Conservation (phyloP, 2,888 invertebrate genomes). For the Caenorhabditis virilis region DNA sequence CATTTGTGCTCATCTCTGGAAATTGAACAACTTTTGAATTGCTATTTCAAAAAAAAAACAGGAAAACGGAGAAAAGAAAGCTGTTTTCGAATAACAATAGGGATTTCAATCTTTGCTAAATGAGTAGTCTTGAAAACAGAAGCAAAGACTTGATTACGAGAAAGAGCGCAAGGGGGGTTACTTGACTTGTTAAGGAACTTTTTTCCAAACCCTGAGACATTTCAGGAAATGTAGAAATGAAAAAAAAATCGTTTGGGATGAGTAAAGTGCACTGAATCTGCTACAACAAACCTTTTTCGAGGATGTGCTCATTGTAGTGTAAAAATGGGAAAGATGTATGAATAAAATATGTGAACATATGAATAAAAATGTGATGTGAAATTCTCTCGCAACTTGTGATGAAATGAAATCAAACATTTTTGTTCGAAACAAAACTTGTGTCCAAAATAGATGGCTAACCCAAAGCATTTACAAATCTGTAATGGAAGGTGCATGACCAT, state of each 20-base stretch:
- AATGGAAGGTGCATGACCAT: constrained; percentile 12
- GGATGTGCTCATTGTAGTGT: constrained; percentile 34
- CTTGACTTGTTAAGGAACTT: neutral
- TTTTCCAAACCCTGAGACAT: no score
- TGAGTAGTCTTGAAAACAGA: neutral
- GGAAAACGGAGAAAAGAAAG: neutral
- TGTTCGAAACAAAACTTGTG: no score
- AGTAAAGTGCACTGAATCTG: no score
- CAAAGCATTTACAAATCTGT: constrained; percentile 8
- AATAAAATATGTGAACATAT: constrained; percentile 28
- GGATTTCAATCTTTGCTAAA: neutral
- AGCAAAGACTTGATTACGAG: neutral
- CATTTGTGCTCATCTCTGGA: constrained; percentile 17
- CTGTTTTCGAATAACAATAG: neutral
- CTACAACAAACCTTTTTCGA: no score
- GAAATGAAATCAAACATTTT: no score
- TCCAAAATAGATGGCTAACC: no score
- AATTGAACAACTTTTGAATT: constrained; percentile 5
- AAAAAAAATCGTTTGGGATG: no score
- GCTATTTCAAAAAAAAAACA: neutral
- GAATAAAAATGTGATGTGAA: neutral
- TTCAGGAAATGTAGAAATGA: no score
- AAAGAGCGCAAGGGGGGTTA: neutral
- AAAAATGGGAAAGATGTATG: constrained; percentile 30
- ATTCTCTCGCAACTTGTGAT: no score